These are phyloP conservation scores for Sphaerodactylus townsendi DNA, from an alignment of 2,113 vertebrate species.

Conservation along the genomic window DNA sequence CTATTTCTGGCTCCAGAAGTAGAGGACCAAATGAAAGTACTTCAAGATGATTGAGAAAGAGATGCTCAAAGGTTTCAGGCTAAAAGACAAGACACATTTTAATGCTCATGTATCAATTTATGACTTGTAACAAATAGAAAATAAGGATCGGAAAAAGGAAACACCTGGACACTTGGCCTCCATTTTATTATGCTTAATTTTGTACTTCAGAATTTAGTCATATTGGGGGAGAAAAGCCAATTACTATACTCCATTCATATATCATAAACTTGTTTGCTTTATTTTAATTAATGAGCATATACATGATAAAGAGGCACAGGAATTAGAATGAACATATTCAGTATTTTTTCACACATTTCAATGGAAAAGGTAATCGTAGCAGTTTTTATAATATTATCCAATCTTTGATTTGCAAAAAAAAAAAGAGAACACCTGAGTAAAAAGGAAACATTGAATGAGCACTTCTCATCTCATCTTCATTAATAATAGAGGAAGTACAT, in stretches of 20 bases:
- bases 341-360: background rate
- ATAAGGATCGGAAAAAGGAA: background rate
- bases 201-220: background rate
- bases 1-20: conserved; percentile 81
- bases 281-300: background rate
- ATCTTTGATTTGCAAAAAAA: conserved; percentile 52
- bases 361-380: background rate
- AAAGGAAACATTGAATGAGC: background rate
- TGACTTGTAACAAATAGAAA: background rate
- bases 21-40: conserved; percentile 79
- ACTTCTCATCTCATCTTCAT: background rate
- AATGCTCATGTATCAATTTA: conserved; percentile 40
- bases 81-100: conserved; percentile 74
- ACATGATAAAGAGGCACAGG: background rate
- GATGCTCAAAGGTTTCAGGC: conserved; percentile 84
- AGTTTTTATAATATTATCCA: background rate
- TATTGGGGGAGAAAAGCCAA: background rate
- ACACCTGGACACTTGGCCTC: conserved; percentile 1
- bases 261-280: background rate
- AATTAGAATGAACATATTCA: background rate
- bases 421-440: conserved; percentile 54
- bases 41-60: conserved; percentile 80
- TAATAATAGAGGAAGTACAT: background rate
- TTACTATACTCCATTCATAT: background rate
- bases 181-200: conserved; percentile 16